These are phyloP conservation scores for Malacoctenus gilli DNA, from an alignment of 2,797 vertebrate species.

Conservation along the genomic window DNA sequence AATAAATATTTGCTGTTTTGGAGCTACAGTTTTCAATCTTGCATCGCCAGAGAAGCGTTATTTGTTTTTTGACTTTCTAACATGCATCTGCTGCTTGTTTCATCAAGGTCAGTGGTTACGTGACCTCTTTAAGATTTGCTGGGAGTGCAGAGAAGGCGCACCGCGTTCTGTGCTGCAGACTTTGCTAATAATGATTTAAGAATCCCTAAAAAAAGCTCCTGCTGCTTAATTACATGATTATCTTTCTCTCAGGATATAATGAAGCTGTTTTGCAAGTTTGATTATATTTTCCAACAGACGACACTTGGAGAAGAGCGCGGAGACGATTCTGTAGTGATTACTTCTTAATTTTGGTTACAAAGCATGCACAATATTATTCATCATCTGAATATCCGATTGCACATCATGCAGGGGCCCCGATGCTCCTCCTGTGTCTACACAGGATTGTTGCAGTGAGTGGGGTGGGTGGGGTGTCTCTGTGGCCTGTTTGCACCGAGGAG, in stretches of 20 bases:
- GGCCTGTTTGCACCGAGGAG: no score
- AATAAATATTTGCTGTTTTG: no score
- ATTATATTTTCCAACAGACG: conserved; percentile 37
- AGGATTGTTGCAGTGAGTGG: conserved; percentile 15
- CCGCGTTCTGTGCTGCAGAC: conserved; percentile 6
- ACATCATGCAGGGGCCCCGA: background rate
- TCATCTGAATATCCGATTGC: conserved; percentile 16
- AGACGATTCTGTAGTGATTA: conserved; percentile 18
- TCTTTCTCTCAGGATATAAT: conserved; percentile 32
- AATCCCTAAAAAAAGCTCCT: background rate
- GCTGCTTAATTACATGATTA: conserved; percentile 39
- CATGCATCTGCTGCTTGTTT: no score
- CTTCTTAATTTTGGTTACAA: conserved; percentile 36
- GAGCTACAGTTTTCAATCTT: no score
- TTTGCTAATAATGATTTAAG: conserved; percentile 1
- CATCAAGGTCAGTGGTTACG: background rate
- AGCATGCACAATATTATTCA: conserved; percentile 27
- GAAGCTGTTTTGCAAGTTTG: conserved; percentile 30
- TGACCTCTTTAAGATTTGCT: background rate
- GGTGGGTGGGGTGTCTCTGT: background rate
- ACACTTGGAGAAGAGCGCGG: conserved; percentile 10
- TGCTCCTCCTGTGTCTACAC: conserved; percentile 2
- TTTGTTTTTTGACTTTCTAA: no score
- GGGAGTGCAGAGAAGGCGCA: background rate
- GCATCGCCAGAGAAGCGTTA: background rate